Conservation (phyloP, 2,888 invertebrate species). For the Synanthedon vespiformis region DNA sequence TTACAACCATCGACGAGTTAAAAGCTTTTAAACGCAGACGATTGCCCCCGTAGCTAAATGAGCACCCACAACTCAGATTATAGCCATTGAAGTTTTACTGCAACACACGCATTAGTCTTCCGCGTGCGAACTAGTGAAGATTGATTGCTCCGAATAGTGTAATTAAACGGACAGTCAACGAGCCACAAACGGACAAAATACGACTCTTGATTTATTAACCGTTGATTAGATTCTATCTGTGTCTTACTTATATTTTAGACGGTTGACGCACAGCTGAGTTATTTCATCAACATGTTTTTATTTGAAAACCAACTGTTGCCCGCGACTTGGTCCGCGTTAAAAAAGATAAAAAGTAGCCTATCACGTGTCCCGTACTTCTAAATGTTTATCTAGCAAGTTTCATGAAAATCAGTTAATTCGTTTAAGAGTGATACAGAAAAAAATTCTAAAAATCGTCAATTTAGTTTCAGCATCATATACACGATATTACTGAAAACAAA, state of each 20-base stretch:
- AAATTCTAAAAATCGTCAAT: too few species aligned
- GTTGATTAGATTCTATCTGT: neutral
- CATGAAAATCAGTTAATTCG: too few species aligned
- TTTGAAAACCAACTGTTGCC: neutral
- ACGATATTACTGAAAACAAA: too few species aligned
- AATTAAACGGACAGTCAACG: neutral
- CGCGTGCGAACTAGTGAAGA: neutral
- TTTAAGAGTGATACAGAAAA: too few species aligned
- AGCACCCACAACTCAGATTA: neutral
- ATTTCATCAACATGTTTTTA: neutral
- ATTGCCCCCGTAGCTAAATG: neutral
- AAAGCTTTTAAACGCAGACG: constrained; percentile 1
- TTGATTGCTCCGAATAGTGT: neutral
- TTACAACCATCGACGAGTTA: constrained; percentile 5
- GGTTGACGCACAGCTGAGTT: neutral
- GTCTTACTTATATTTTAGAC: neutral
- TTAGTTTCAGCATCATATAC: too few species aligned
- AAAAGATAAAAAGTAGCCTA: too few species aligned
- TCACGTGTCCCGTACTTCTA: too few species aligned
- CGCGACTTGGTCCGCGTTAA: too few species aligned
- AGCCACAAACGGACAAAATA: neutral
- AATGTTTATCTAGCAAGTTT: too few species aligned
- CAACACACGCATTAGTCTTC: neutral
- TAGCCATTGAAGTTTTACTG: neutral
- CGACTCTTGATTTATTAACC: neutral